phyloP scores from a whole-genome alignment of 2,113 vertebrate genomes.

The Mesoclemmys tuberculata region DNA sequence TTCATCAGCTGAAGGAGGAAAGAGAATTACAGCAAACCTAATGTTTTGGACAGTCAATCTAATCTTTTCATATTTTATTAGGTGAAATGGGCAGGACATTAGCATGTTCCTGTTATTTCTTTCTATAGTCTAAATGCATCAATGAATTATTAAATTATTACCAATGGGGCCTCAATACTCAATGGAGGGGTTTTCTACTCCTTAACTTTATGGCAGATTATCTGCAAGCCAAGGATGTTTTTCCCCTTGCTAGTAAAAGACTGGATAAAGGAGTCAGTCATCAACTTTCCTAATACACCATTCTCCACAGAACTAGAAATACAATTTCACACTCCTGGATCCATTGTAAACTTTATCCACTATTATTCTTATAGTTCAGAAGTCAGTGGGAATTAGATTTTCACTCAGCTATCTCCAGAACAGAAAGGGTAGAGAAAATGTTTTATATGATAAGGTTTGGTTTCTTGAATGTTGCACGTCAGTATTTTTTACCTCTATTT shows the following conservation, averaged over 20 bases:
- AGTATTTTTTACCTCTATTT: background rate
- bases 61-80: background rate
- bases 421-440: background rate
- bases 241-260: background rate
- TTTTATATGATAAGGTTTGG: background rate
- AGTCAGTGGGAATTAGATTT: background rate
- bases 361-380: background rate
- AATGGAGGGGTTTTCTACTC: background rate
- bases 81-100: background rate
- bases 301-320: background rate
- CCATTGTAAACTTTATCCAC: background rate
- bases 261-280: background rate
- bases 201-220: background rate
- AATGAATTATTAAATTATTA: background rate
- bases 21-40: conserved; percentile 36
- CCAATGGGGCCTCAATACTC: background rate
- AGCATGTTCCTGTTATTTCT: background rate
- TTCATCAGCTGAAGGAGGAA: conserved; percentile 15
- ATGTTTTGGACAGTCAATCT: background rate
- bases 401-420: background rate
- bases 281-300: background rate
- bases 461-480: background rate
- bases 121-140: background rate
- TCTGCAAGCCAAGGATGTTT: background rate
- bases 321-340: conserved; percentile 4